A percentile compares a stretch with the other conserved stretches of the same genome.
phyloP scores from a whole-genome alignment of 1,140 invertebrate genomes.

The Brachionus calyciflorus region DNA sequence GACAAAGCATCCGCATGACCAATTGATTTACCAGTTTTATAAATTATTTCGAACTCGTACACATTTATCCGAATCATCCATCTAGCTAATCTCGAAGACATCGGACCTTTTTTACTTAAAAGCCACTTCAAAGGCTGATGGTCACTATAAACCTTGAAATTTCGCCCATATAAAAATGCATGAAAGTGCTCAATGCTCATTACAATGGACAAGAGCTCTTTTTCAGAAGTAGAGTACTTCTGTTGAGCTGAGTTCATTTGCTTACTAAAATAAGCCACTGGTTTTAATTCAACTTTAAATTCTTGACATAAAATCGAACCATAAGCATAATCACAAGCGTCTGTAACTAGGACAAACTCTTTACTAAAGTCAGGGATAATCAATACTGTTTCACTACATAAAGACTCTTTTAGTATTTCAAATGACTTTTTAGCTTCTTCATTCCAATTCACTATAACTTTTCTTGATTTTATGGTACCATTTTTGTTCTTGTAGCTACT shows the following conservation, averaged over 20 bases:
- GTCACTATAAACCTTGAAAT: neutral
- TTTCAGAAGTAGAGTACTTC: no score
- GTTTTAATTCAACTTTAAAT: neutral
- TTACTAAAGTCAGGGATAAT: neutral
- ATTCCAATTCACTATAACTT: neutral
- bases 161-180: neutral
- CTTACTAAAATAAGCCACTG: neutral
- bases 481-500: constrained; percentile 1
- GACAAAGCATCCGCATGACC: no score
- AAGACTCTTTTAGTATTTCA: constrained; percentile 34
- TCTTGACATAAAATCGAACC: neutral
- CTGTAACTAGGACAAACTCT: neutral
- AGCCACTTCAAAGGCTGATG: constrained; percentile 24
- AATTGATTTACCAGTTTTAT: no score
- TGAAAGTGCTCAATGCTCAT: neutral
- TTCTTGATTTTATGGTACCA: neutral
- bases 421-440: constrained; percentile 34
- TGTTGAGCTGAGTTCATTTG: neutral
- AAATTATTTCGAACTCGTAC: no score
- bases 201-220: neutral
- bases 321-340: neutral
- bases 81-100: neutral
- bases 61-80: neutral
- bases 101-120: neutral
- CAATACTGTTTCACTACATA: constrained; percentile 43